These are phyloP conservation scores for Mamestra configurata DNA, from an alignment of 1,140 invertebrate species.

Conservation along the genomic window DNA sequence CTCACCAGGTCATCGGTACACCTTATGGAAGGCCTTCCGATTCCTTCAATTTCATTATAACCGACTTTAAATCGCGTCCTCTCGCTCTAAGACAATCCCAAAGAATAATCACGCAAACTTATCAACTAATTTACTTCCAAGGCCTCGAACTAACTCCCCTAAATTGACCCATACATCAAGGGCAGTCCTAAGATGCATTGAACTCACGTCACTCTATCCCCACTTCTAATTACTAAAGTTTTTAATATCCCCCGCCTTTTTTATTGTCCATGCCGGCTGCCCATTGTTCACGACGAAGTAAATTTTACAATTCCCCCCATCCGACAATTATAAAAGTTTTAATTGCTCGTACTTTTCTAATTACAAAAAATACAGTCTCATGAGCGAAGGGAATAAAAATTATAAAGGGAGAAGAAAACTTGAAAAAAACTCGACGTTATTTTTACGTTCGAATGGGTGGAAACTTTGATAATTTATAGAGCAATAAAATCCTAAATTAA, in stretches of 20 bases:
- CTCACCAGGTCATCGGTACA: too few species aligned
- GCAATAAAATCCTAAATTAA: slow-evolving; percentile 56
- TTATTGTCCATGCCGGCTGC: slow-evolving; percentile 75
- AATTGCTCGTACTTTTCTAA: slow-evolving; percentile 86
- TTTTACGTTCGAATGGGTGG: slow-evolving; percentile 58
- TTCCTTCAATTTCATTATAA: too few species aligned
- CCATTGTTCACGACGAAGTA: slow-evolving; percentile 82
- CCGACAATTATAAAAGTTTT: slow-evolving; percentile 87
- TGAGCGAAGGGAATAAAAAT: slow-evolving; percentile 71
- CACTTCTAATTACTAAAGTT: slow-evolving; percentile 83
- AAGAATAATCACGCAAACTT: neutral
- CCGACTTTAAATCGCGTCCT: neutral
- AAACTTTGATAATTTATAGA: slow-evolving; percentile 59
- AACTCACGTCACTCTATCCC: slow-evolving; percentile 66
- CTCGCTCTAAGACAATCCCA: neutral
- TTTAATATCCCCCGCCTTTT: slow-evolving; percentile 73
- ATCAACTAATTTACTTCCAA: neutral
- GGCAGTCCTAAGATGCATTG: slow-evolving; percentile 59
- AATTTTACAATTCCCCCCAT: slow-evolving; percentile 80
- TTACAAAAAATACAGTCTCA: slow-evolving; percentile 83
- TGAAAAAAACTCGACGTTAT: slow-evolving; percentile 53
- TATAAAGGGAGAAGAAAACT: slow-evolving; percentile 64
- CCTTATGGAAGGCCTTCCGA: too few species aligned
- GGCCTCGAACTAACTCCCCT: neutral
- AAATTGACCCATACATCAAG: slow-evolving; percentile 40